Conservation (phyloP, 2,888 invertebrate genomes). For the Ganaspis brasiliensis region DNA sequence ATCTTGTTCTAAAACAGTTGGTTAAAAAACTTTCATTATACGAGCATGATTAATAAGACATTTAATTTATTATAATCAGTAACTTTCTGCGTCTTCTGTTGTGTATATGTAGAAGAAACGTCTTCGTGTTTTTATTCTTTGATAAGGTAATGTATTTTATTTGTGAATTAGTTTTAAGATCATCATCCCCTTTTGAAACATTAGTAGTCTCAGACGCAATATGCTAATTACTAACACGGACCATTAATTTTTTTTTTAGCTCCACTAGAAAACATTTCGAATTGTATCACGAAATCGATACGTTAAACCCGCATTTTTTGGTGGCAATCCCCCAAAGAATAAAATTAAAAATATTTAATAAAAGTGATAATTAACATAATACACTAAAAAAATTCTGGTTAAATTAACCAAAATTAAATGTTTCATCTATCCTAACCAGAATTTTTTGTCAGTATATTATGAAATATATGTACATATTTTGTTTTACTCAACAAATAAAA, state of each 20-base stretch:
- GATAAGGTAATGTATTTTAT: slow-evolving; percentile 74
- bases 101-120: slow-evolving; percentile 50
- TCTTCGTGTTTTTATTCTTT: slow-evolving; percentile 53
- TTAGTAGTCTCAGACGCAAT: slow-evolving; percentile 56
- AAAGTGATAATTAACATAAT: background rate
- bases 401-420: too few relatives aligned
- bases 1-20: too few relatives aligned
- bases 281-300: slow-evolving; percentile 18
- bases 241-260: slow-evolving; percentile 47
- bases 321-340: background rate
- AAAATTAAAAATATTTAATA: background rate
- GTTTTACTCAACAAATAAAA: too few relatives aligned
- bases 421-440: too few relatives aligned
- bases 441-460: too few relatives aligned
- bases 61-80: slow-evolving; percentile 16
- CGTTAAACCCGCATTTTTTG: slow-evolving; percentile 33
- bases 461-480: too few relatives aligned
- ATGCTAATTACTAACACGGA: slow-evolving; percentile 59
- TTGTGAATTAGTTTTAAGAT: slow-evolving; percentile 68
- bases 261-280: slow-evolving; percentile 49
- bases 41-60: background rate
- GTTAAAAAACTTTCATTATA: background rate
- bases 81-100: background rate
- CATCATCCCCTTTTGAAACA: slow-evolving; percentile 57
- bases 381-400: too few relatives aligned